phyloP scores from a whole-genome alignment of 2,797 vertebrate species.

The Channa striata region DNA sequence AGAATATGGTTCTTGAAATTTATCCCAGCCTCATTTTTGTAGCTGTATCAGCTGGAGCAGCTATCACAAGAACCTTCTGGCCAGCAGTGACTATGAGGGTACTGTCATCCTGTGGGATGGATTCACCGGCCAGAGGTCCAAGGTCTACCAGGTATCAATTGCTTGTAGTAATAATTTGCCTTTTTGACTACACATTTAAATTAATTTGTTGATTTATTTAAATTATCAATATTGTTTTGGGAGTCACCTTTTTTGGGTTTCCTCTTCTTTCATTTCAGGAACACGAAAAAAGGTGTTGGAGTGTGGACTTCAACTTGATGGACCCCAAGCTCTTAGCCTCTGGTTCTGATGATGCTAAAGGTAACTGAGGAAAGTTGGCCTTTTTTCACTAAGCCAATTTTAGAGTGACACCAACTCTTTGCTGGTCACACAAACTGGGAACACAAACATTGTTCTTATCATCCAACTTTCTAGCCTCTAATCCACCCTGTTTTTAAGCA shows the following conservation, averaged over 20 bases:
- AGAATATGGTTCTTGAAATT: neutral
- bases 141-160: constrained; percentile 92
- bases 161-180: neutral
- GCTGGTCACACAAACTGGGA: no score
- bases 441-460: no score
- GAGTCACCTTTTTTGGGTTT: neutral
- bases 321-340: constrained; percentile 98
- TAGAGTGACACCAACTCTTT: no score
- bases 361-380: constrained; percentile 78
- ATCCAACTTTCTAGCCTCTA: neutral
- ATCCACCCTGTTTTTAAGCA: neutral
- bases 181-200: no score
- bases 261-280: constrained; percentile 83
- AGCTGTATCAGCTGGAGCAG: constrained; percentile 99
- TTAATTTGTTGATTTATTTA: neutral
- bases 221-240: neutral
- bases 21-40: constrained; percentile 1
- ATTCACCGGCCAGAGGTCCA: constrained; percentile 97
- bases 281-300: constrained; percentile 99
- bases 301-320: constrained; percentile 99
- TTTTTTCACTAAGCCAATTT: no score
- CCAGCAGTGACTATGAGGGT: constrained; percentile 99
- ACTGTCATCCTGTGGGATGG: constrained; percentile 99
- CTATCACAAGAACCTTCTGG: constrained; percentile 98
- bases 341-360: constrained; percentile 99